Percentiles rank a stretch among this genome's conserved stretches.
These are phyloP conservation scores for Dolomedes plantarius DNA, from an alignment of 2,888 invertebrate genomes.

Conservation along the genomic window DNA sequence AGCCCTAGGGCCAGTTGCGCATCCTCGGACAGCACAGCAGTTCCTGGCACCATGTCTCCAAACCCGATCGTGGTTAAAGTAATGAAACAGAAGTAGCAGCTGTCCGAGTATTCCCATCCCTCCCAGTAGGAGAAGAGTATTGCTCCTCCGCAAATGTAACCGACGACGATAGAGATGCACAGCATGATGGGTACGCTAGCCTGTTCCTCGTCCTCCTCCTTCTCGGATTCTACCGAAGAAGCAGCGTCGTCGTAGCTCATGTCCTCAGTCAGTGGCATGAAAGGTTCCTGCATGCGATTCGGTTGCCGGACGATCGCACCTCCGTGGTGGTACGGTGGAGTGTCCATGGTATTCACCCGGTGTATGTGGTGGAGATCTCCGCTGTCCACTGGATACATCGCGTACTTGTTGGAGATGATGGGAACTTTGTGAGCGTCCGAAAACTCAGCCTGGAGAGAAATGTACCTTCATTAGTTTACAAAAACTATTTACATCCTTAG, in stretches of 20 bases:
- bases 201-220: slow-evolving; percentile 73
- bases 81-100: slow-evolving; percentile 95
- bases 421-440: slow-evolving; percentile 77
- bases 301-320: slow-evolving; percentile 26
- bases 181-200: slow-evolving; percentile 81
- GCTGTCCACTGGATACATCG: slow-evolving; percentile 78
- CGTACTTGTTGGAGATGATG: slow-evolving; percentile 85
- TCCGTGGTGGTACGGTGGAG: not conserved
- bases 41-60: slow-evolving; percentile 93
- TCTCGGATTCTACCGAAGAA: slow-evolving; percentile 47
- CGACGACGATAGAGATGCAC: slow-evolving; percentile 90
- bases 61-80: slow-evolving; percentile 95
- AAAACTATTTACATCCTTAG: no score
- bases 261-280: slow-evolving; percentile 21
- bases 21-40: slow-evolving; percentile 80
- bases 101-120: slow-evolving; percentile 89
- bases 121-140: slow-evolving; percentile 91
- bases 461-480: no score
- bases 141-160: slow-evolving; percentile 92
- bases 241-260: slow-evolving; percentile 77
- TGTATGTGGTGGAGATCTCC: slow-evolving; percentile 33
- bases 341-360: slow-evolving; percentile 30
- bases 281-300: slow-evolving; percentile 33
- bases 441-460: slow-evolving; percentile 44
- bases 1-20: slow-evolving; percentile 85